Conservation (phyloP, 2,797 vertebrate genomes). For the Gadopsis bispinosus region DNA sequence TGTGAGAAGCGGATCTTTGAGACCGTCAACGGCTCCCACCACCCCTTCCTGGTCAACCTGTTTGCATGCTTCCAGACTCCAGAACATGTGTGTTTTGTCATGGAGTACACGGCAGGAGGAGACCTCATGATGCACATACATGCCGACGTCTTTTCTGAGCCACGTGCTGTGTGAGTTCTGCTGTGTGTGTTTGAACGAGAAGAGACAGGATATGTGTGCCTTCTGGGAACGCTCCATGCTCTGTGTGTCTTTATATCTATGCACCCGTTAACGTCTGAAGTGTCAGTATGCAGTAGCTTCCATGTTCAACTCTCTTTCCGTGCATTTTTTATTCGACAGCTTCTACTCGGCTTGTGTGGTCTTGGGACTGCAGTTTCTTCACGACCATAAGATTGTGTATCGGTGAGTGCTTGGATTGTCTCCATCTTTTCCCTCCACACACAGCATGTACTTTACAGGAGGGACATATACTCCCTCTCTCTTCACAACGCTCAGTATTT, state of each 20-base stretch:
- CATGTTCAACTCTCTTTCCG: background rate
- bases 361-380: conserved; percentile 91
- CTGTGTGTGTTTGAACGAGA: background rate
- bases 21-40: conserved; percentile 86
- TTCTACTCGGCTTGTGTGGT: conserved; percentile 93
- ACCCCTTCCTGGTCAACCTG: conserved; percentile 93
- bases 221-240: background rate
- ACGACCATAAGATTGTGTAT: conserved; percentile 93
- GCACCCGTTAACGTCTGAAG: background rate
- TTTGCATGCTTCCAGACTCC: conserved; percentile 93
- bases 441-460: rapidly evolving
- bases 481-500: background rate
- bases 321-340: conserved; percentile 67
- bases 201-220: background rate
- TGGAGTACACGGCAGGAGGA: conserved; percentile 93
- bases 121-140: conserved; percentile 93
- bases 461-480: background rate
- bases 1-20: conserved; percentile 95
- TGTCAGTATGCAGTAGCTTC: background rate
- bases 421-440: background rate
- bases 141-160: conserved; percentile 84
- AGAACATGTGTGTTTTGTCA: conserved; percentile 93
- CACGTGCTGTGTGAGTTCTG: conserved; percentile 82
- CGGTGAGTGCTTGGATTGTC: conserved; percentile 79
- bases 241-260: background rate